Evolutionary conservation across 1,140 invertebrate genomes (phyloP).

Genomic region (Calosoma granatense): DNA sequence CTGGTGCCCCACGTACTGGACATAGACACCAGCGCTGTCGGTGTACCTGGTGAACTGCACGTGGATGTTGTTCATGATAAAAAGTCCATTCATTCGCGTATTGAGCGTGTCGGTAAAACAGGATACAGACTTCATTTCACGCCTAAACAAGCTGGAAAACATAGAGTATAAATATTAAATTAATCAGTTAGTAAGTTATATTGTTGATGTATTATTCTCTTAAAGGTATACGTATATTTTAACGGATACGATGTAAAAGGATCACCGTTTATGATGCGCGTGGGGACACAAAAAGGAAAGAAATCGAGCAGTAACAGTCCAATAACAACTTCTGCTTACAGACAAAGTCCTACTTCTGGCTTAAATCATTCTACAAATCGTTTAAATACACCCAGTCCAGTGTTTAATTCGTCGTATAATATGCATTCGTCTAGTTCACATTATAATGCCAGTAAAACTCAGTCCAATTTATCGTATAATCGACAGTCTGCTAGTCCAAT

Average conservation of each 20-base stretch:
- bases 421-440: neutral
- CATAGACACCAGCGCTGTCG: conserved; percentile 59
- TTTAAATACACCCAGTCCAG: conserved; percentile 21
- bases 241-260: conserved; percentile 94
- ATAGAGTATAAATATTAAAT: conserved; percentile 46
- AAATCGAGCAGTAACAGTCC: conserved; percentile 28
- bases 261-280: conserved; percentile 67
- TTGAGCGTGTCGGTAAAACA: conserved; percentile 71
- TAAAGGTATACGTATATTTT: conserved; percentile 88
- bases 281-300: conserved; percentile 54
- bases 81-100: conserved; percentile 68
- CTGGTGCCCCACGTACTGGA: conserved; percentile 68
- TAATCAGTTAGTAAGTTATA: too few species aligned
- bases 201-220: conserved; percentile 24
- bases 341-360: conserved; percentile 33
- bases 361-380: conserved; percentile 15
- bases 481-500: conserved; percentile 26
- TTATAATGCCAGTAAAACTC: neutral
- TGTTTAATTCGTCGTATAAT: conserved; percentile 9
- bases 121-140: conserved; percentile 83
- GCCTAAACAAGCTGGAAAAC: conserved; percentile 81
- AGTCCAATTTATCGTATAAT: conserved; percentile 19
- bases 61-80: conserved; percentile 83
- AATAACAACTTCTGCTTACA: conserved; percentile 19
- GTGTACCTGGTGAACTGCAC: conserved; percentile 78